Evolutionary conservation across 2,797 vertebrate species (phyloP).

Genomic region (Sciurus vulgaris): DNA sequence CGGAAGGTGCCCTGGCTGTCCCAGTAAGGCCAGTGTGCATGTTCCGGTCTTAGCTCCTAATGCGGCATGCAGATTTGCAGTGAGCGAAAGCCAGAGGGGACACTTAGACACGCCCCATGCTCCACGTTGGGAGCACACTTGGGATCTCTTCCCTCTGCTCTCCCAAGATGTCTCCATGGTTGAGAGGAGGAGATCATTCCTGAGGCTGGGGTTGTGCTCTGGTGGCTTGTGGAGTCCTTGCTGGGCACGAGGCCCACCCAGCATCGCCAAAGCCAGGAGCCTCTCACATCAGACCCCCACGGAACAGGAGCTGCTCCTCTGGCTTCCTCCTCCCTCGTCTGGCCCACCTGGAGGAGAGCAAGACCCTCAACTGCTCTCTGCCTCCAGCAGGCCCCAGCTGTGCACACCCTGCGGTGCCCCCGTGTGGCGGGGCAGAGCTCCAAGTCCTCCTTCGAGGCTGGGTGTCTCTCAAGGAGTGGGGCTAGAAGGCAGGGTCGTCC

Average conservation of each 20-base stretch:
- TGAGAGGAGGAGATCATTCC: not conserved
- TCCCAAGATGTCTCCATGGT: not conserved
- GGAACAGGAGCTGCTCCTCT: no score
- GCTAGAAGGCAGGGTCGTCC: not conserved
- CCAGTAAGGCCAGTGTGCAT: not conserved
- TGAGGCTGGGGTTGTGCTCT: no score
- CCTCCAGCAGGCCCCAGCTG: accelerated
- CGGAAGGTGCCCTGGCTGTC: not conserved
- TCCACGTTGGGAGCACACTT: accelerated
- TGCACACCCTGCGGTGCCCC: no score
- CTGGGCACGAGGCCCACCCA: not conserved
- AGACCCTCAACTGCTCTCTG: not conserved
- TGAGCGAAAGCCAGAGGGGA: not conserved
- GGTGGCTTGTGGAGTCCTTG: not conserved
- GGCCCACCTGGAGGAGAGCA: not conserved
- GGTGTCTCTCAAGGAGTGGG: not conserved
- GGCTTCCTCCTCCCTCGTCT: not conserved
- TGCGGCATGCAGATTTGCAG: not conserved
- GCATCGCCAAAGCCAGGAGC: not conserved
- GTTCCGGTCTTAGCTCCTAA: not conserved
- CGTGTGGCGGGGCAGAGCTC: not conserved
- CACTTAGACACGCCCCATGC: not conserved
- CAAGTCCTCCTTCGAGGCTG: accelerated
- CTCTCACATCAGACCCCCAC: accelerated
- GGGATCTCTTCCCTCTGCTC: not conserved